A percentile compares a stretch with the other conserved stretches of the same genome.
Conservation (phyloP, 2,113 vertebrate genomes). For the Corythornis cristatus region DNA sequence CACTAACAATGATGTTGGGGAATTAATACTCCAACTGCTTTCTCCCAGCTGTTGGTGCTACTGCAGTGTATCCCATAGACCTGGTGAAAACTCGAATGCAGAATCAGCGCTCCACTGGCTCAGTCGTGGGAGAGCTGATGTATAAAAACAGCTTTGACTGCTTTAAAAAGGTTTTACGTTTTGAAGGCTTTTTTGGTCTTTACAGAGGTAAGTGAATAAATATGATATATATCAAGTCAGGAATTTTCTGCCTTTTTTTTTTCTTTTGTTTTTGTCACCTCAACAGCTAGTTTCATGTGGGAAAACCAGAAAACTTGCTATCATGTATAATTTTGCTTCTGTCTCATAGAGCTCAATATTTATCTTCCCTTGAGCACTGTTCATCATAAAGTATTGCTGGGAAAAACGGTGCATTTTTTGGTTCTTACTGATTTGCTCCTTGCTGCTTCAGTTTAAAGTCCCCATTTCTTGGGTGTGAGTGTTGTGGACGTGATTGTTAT, state of each 20-base stretch:
- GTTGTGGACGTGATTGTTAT: background rate
- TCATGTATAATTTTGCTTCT: background rate
- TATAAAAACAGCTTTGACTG: conserved; percentile 98
- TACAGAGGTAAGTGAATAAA: conserved; percentile 87
- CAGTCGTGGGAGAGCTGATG: conserved; percentile 93
- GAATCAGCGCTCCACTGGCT: conserved; percentile 90
- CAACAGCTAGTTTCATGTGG: background rate
- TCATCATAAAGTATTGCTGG: background rate
- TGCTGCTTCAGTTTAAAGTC: background rate
- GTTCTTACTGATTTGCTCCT: background rate
- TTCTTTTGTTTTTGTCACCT: background rate
- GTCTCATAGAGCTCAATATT: background rate
- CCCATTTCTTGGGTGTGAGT: background rate
- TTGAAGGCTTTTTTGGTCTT: conserved; percentile 93
- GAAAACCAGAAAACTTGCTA: background rate
- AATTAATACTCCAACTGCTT: background rate
- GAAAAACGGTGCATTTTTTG: background rate
- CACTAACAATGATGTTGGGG: background rate
- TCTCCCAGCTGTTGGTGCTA: conserved; percentile 89
- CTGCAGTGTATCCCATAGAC: conserved; percentile 94
- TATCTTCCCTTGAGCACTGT: background rate
- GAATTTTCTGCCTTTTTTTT: background rate
- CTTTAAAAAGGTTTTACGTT: conserved; percentile 93
- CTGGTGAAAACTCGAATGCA: conserved; percentile 98
- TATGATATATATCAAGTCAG: background rate